Evolutionary conservation across 2,113 vertebrate genomes (phyloP), one percentile per base, ranked within the genome.

Genomic region (Limanda limanda): DNA sequence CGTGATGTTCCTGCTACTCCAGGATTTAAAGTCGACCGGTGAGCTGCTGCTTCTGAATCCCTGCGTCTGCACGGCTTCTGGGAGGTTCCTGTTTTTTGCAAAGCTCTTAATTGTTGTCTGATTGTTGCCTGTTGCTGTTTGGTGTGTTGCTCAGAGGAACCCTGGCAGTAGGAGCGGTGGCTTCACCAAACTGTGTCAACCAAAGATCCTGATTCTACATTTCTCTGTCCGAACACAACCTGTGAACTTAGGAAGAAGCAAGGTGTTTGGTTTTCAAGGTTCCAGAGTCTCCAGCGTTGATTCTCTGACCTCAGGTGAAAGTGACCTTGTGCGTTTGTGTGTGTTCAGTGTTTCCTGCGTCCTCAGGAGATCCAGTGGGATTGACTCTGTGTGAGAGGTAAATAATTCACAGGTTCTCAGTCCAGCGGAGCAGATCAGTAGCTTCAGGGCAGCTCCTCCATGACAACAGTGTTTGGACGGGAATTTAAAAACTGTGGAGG

Each of bases 361-460:
- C 27, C 27, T 1, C 27, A 8, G 37, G 71, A 23, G 62, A 74
- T 66, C 27, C 42, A 3, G 2, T 62, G 66, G 54, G 74, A 74
- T 78, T 54, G 82, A 85, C 66, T 35, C 31, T 31, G 31, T 21
- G 68, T 57, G 79, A 74, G 79, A 74, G 52, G 75, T 86, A 82
- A 89, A 90, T 82, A 79, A 84, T 87, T 88, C 71, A 86, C 86
- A 47, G 42, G 6, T 68, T 68, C 51, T 60, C 63, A 23, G 40
- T 35, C 68, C 58, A 20, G 54, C 20, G 3, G 54, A 77, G 59
- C 45, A 48, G 70, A 27, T 45, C n/a, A 8, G 20, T 40, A 54
- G 37, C 57, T 63, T 23, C 1, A 2, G 58, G 52, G 55, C 52
- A 52, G 57, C 31, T 74, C 27, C 67, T 58, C 13, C 0, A 27